Percentiles rank a stretch among this genome's conserved stretches.
Evolutionary conservation across 92 coral and sea anemone species (phyloP).

Genomic region (Desmophyllum pertusum): DNA sequence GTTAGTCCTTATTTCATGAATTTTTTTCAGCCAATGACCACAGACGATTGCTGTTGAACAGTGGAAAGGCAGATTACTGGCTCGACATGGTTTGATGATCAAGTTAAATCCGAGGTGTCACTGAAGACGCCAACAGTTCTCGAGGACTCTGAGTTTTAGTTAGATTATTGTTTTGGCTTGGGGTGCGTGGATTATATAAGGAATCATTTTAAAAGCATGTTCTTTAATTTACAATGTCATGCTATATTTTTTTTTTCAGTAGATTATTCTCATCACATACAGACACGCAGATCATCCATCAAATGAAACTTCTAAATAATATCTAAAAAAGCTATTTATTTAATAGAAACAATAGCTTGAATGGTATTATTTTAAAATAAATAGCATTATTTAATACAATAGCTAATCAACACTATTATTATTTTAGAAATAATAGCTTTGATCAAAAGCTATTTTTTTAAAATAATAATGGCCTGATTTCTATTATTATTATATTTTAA

Average conservation of each 20-base stretch:
- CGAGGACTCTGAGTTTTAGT: neutral
- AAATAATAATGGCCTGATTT: too few species aligned
- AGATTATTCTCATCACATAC: neutral
- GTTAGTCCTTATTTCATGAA: too few species aligned
- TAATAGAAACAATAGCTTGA: neutral
- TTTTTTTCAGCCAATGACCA: neutral
- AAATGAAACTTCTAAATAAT: neutral
- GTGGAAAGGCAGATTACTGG: neutral
- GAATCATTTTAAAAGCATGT: too few species aligned
- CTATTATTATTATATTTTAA: too few species aligned
- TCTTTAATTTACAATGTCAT: too few species aligned
- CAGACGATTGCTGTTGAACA: neutral
- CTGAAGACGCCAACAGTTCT: neutral
- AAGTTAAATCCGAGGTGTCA: too few species aligned
- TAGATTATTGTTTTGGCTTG: neutral
- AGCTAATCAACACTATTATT: too few species aligned
- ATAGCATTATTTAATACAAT: neutral
- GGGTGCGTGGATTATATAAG: too few species aligned
- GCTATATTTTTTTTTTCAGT: neutral
- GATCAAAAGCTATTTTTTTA: too few species aligned
- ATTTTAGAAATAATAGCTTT: neutral
- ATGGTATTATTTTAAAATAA: neutral
- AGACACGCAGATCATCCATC: neutral
- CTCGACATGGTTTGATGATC: neutral
- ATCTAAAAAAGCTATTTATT: neutral